These are phyloP conservation scores for Eilema caniola DNA, from an alignment of 2,888 invertebrate species.

Conservation along the genomic window DNA sequence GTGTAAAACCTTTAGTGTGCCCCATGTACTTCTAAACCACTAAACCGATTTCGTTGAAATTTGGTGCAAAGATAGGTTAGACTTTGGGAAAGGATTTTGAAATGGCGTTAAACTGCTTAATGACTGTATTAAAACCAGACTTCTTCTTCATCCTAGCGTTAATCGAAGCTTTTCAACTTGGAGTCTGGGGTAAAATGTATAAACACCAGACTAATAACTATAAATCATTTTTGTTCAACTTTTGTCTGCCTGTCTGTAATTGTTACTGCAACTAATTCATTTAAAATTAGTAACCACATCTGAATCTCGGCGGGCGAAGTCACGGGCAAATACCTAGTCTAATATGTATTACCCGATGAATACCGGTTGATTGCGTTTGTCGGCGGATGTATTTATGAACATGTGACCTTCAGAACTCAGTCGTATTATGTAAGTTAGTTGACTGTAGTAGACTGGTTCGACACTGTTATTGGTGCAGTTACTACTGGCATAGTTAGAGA, in stretches of 20 bases:
- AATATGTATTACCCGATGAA: slow-evolving; percentile 17
- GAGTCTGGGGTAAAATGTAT: too few species aligned
- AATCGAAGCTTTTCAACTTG: too few species aligned
- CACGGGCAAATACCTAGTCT: neutral
- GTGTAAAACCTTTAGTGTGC: too few species aligned
- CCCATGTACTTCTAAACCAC: too few species aligned
- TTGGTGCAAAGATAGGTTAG: too few species aligned
- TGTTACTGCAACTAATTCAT: too few species aligned
- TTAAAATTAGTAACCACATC: neutral
- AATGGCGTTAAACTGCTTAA: too few species aligned
- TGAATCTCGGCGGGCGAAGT: neutral
- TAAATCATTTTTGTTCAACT: neutral
- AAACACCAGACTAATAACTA: neutral
- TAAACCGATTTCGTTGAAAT: too few species aligned
- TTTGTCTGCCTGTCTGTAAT: neutral
- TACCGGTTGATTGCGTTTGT: slow-evolving; percentile 20
- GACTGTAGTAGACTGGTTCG: slow-evolving; percentile 11
- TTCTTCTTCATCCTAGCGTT: too few species aligned
- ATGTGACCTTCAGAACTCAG: slow-evolving; percentile 19
- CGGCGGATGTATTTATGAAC: slow-evolving; percentile 21
- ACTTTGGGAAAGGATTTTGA: too few species aligned
- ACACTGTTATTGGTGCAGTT: slow-evolving; percentile 14
- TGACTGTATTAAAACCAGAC: too few species aligned
- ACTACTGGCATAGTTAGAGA: neutral
- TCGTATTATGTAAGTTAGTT: slow-evolving; percentile 17